Evolutionary conservation across 2,797 vertebrate genomes (phyloP), one percentile per base, ranked within the genome.

Genomic region (Enteromius unitaeniatus): DNA sequence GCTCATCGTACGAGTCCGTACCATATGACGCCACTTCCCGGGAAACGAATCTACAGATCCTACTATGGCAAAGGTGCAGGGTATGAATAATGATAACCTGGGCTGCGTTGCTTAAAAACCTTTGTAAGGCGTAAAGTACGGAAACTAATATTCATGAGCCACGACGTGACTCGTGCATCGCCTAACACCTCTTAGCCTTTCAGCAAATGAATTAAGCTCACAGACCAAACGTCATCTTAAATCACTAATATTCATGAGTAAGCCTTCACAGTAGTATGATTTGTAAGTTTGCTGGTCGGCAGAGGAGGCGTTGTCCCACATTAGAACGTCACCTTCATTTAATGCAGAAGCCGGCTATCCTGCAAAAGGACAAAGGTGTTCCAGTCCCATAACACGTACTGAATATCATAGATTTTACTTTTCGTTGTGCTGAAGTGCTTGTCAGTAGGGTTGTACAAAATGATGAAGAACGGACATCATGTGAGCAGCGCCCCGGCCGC

Each of bases 401-500:
- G 51, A 75, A 23, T 17, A 40, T 81, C 55, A 26, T 31, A 34
- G 64, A 31, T 15, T 75, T 23, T 4, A 42, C 26, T 34, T 62
- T 19, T n/a, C 6, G 21, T 55, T 79, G 47, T 53, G 37, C 34
- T 26, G 21, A 45, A 31, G 64, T 55, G 60, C n/a, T 64, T 70
- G 26, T 60, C 40, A 65, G 58, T 19, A 58, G 78, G 3, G 21
- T 68, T 77, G 58, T 42, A 45, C 31, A 83, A 58, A 26, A 95
- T 95, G 95, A 92, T 95, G 70, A 94, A 94, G 89, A 95, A 95
- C 93, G 94, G 94, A 49, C 94, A 95, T 68, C 93, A 91, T 81
- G 91, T 91, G 83, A 90, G 55, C 84, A 90, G 40, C 58, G 55
- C 90, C 65, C 76, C 86, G 58, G 70, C 87, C 34, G 47, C 91